These are phyloP conservation scores for Protaetia brevitarsis DNA, from an alignment of 1,140 invertebrate species.

Conservation along the genomic window DNA sequence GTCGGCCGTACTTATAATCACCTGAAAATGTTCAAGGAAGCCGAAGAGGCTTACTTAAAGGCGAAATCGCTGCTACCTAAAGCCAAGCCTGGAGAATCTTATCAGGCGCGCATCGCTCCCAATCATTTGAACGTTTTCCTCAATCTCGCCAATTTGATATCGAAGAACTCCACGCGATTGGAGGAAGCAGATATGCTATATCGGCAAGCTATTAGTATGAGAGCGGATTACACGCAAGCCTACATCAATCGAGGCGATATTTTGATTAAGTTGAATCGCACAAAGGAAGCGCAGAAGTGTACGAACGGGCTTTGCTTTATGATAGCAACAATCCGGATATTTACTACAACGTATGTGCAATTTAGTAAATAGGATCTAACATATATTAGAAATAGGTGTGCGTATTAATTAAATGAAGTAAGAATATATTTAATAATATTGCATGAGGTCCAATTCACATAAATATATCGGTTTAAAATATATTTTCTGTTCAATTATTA, in stretches of 20 bases:
- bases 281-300: slow-evolving; percentile 94
- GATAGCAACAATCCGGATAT: slow-evolving; percentile 95
- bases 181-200: slow-evolving; percentile 94
- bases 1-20: slow-evolving; percentile 93
- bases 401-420: no score
- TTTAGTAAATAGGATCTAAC: no score
- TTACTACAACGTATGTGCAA: slow-evolving; percentile 91
- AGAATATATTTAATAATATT: no score
- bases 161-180: slow-evolving; percentile 85
- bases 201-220: slow-evolving; percentile 93
- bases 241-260: slow-evolving; percentile 97
- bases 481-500: no score
- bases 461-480: no score
- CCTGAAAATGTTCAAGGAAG: slow-evolving; percentile 85
- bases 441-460: no score
- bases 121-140: slow-evolving; percentile 96
- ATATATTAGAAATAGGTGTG: no score
- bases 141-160: slow-evolving; percentile 92
- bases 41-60: slow-evolving; percentile 86
- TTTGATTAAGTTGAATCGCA: slow-evolving; percentile 91
- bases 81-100: slow-evolving; percentile 87
- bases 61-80: slow-evolving; percentile 87
- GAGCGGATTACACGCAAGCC: slow-evolving; percentile 94
- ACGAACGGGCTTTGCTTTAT: slow-evolving; percentile 88
- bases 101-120: slow-evolving; percentile 92